Evolutionary conservation across 2,888 invertebrate genomes (phyloP), one percentile per base, ranked within the genome.

Genomic region (Aspidiotus rigidus): DNA sequence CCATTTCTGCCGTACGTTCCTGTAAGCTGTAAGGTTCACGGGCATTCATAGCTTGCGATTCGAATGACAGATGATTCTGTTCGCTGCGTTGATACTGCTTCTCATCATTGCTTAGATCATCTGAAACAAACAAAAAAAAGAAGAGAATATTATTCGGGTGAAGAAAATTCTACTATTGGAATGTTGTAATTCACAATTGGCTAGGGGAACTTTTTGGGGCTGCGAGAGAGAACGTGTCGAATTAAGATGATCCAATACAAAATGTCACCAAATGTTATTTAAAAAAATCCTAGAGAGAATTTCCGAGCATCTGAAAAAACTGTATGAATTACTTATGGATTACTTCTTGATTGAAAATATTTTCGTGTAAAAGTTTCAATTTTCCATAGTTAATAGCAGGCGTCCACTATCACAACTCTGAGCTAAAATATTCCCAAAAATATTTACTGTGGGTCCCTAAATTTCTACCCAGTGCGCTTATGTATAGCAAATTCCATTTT

Each of bases 51-150:
- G 15, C 15, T 44, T 62, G 40, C 16, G 40, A 13, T 10, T n/a
- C 62, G 13, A 13, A 17, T 7, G 44, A 41, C 10, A 63, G n/a
- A 13, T 67, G 16, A 40, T 44, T 67, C 42, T 59, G 59, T 17
- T 57, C 28, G 10, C 66, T 66, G 11, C 57, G 66, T 13, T 66
- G 49, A 53, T 63, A 63, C 13, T 53, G 13, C 53, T 53, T 63
- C 15, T 63, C 54, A 49, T 63, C 49, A n/a, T 49, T 17, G 17
- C 44, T 56, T 40, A n/a, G 39, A n/a, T 54, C 56, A 59, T 56
- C 66, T 66, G 57, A 39, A 56, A 28, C 28, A 28, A 66, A 57
- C 63, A 5, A 42, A 62, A 49, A 44, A 6, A 3, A 49, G n/a
- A 49, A n/a, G 10, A n/a, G n/a, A 13, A n/a, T 49, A 49, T 3